Percentiles rank a stretch among this genome's conserved stretches.
Conservation (phyloP, 2,888 invertebrate genomes). For the Cosmia trapezina region DNA sequence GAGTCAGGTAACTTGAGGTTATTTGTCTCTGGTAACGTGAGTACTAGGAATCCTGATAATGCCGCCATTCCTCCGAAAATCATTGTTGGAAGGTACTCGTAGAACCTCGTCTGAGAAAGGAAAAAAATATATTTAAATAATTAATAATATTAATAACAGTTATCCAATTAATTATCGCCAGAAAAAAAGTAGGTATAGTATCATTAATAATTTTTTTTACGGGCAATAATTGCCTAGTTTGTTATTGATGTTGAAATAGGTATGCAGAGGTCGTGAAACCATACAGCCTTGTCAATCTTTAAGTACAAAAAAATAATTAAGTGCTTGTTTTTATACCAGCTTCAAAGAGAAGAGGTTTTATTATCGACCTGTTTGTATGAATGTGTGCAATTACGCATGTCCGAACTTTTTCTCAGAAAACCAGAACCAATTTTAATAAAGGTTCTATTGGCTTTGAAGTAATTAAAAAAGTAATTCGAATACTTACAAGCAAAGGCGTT, state of each 20-base stretch:
- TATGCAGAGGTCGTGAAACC: conserved; percentile 1
- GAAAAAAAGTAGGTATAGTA: conserved; percentile 5
- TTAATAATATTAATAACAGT: not conserved
- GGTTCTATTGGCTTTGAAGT: not conserved
- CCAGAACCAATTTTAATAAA: not conserved
- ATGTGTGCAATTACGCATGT: not conserved
- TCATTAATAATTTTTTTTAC: conserved; percentile 5
- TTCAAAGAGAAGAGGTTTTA: not conserved
- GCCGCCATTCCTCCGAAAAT: conserved; percentile 91
- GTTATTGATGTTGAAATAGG: conserved; percentile 9
- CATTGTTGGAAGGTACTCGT: conserved; percentile 89
- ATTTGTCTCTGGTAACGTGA: conserved; percentile 91
- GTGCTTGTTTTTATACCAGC: not conserved
- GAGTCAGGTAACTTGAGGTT: conserved; percentile 91
- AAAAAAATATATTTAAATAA: not conserved
- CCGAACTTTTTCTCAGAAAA: not conserved
- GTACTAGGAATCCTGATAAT: conserved; percentile 88
- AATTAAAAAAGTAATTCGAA: not conserved
- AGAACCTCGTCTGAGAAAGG: conserved; percentile 80
- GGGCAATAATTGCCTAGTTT: not conserved
- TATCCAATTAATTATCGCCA: not conserved
- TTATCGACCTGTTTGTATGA: not conserved
- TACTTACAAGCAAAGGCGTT: conserved; percentile 91
- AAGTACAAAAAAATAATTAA: not conserved
- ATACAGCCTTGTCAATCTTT: conserved; percentile 23